phyloP scores from a whole-genome alignment of 2,113 vertebrate species.

The Rhizomys pruinosus region DNA sequence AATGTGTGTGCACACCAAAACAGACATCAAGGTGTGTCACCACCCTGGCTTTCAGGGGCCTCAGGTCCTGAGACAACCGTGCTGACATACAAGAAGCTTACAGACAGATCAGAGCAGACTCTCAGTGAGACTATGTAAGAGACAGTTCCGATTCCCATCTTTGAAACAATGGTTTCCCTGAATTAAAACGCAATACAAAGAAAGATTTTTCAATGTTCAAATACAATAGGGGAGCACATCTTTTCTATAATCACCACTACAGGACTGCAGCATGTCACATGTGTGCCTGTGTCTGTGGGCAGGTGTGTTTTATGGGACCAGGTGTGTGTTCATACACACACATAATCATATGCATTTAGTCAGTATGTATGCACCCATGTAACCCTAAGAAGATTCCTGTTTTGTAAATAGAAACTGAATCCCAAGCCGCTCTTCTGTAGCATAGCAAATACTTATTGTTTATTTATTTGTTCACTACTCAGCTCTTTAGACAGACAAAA shows the following conservation, averaged over 20 bases:
- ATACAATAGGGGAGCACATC: neutral
- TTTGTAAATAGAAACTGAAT: neutral
- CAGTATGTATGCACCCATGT: neutral
- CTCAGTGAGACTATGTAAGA: neutral
- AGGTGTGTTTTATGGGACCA: neutral
- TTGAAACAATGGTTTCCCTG: neutral
- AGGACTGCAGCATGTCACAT: neutral
- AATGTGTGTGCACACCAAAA: fast-evolving
- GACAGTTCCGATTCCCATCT: neutral
- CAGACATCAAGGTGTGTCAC: fast-evolving
- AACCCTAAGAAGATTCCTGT: neutral
- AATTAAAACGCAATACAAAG: neutral
- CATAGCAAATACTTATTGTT: neutral
- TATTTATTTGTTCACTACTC: neutral
- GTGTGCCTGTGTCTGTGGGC: neutral
- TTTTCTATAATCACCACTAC: neutral
- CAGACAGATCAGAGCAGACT: neutral
- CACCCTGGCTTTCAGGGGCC: neutral
- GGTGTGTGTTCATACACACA: neutral
- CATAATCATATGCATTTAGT: too few species aligned
- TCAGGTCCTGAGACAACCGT: neutral
- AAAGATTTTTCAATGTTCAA: neutral
- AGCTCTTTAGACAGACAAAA: neutral
- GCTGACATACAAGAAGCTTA: neutral
- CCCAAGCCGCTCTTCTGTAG: neutral